Evolutionary conservation across 2,797 vertebrate species (phyloP), one percentile per base, ranked within the genome.

Genomic region (Loris lydekkerianus): DNA sequence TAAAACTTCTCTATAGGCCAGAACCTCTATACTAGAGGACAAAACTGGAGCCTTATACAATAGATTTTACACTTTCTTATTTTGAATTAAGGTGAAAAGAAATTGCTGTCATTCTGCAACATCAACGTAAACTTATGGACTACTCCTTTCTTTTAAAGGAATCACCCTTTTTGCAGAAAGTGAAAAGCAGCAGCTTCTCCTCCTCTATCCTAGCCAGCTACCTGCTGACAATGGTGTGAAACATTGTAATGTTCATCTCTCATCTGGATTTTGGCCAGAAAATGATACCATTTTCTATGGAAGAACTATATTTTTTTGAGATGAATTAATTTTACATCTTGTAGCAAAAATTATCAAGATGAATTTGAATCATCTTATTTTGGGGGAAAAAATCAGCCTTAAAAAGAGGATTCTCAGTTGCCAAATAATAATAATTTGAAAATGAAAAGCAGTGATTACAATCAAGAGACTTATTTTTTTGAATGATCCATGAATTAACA

Each of bases 281-380:
- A 34, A n/a, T 31, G 53, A 31, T 72, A 46, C 34, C 3, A 76
- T 91, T 70, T 87, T 96, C 25, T 83, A 34, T 23, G 81, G 83
- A 86, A 75, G 34, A 60, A 53, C 34, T 34, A 13, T 11, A 27
- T 77, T 1, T 82, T 58, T 37, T 43, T 34, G 37, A 89, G 65
- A 82, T 65, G 34, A 89, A 77, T 86, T 77, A 73, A 56, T 93
- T 89, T 91, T 10, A 77, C 10, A 37, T 75, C 56, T 89, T 65
- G 10, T 46, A 85, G 65, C 27, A 70, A 67, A 95, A 88, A 85
- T 60, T 70, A 72, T 67, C 18, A 85, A 29, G 31, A n/a, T 89
- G 15, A 72, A 3, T 65, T 11, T 56, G 15, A 73, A 9, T 92
- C 11, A 65, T 73, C 43, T 34, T 91, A 25, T 58, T 83, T 96